Conservation (phyloP, 2,888 invertebrate species). For the Hedychridium roseum region DNA sequence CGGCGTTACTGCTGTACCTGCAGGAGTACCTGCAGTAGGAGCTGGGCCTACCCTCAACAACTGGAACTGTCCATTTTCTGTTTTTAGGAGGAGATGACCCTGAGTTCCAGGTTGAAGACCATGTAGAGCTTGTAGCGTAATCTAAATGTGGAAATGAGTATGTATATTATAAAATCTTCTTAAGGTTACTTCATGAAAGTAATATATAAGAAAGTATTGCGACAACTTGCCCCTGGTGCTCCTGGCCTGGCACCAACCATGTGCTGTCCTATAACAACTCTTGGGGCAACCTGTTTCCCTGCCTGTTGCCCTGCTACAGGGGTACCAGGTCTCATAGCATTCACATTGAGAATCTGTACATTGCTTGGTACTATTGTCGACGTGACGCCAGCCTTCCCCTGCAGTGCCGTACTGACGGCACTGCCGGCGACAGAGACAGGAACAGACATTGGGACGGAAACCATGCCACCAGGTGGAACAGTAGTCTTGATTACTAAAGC, state of each 20-base stretch:
- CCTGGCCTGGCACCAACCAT: constrained; percentile 84
- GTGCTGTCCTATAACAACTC: constrained; percentile 86
- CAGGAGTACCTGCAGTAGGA: constrained; percentile 68
- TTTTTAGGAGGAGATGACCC: constrained; percentile 91
- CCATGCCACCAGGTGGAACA: constrained; percentile 58
- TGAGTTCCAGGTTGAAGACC: constrained; percentile 84
- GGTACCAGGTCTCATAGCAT: constrained; percentile 74
- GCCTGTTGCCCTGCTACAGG: constrained; percentile 78
- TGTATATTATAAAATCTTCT: not conserved
- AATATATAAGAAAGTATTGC: not conserved
- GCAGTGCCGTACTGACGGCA: constrained; percentile 51
- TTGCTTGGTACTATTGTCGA: constrained; percentile 74
- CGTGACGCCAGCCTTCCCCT: constrained; percentile 61
- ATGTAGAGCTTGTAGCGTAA: constrained; percentile 88
- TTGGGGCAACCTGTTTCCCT: constrained; percentile 71
- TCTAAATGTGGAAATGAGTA: constrained; percentile 67
- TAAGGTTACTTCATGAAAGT: constrained; percentile 1
- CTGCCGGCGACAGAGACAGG: constrained; percentile 55
- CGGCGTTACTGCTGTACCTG: constrained; percentile 61
- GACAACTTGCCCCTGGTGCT: constrained; percentile 76
- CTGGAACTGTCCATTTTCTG: constrained; percentile 96
- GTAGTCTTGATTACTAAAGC: constrained; percentile 64
- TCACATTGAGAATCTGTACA: constrained; percentile 84
- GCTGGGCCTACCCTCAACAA: constrained; percentile 88
- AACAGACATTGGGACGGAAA: constrained; percentile 62